phyloP scores from a whole-genome alignment of 37 sponge, comb jelly and placozoan genomes.

The Ianthella basta region DNA sequence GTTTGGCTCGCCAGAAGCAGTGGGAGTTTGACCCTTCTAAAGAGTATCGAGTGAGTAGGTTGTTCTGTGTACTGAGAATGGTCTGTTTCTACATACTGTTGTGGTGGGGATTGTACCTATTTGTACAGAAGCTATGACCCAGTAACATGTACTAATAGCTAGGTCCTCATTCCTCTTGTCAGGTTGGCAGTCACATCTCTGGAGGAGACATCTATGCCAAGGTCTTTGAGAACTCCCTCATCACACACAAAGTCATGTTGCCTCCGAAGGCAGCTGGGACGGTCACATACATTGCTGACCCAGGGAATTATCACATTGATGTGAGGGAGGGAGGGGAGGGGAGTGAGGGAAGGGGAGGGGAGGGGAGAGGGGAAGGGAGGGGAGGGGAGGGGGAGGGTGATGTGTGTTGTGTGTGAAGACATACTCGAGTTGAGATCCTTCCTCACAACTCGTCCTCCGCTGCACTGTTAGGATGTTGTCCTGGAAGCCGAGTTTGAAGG shows the following conservation, averaged over 20 bases:
- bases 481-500: slow-evolving; percentile 97
- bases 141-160: no score
- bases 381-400: background rate
- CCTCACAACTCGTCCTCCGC: background rate
- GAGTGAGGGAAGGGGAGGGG: background rate
- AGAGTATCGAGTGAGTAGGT: slow-evolving; percentile 45
- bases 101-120: no score
- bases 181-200: slow-evolving; percentile 90
- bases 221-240: slow-evolving; percentile 92
- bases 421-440: no score
- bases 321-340: slow-evolving; percentile 45
- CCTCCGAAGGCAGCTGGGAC: slow-evolving; percentile 88
- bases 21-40: slow-evolving; percentile 90
- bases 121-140: no score
- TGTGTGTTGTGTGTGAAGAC: background rate
- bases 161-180: slow-evolving; percentile 16
- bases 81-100: background rate
- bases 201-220: slow-evolving; percentile 94
- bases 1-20: slow-evolving; percentile 60
- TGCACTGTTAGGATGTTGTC: slow-evolving; percentile 62
- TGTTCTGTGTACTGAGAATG: background rate
- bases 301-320: slow-evolving; percentile 87
- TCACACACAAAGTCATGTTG: slow-evolving; percentile 86
- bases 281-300: slow-evolving; percentile 86
- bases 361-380: background rate